A percentile compares a stretch with the other conserved stretches of the same genome.
These are phyloP conservation scores for Tokudaia muenninki DNA, from an alignment of 2,797 vertebrate genomes.

Conservation along the genomic window DNA sequence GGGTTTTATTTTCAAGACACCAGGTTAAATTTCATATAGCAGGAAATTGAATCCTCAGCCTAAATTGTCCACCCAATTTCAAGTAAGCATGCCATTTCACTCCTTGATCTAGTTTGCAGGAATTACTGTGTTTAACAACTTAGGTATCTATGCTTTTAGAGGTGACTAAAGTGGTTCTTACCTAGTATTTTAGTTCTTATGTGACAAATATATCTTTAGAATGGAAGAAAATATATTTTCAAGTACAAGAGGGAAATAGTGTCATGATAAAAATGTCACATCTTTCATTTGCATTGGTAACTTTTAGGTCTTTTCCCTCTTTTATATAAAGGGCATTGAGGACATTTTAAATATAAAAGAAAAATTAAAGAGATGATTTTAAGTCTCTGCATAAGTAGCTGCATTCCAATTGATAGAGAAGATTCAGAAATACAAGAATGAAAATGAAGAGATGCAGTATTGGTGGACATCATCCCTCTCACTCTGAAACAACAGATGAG, in stretches of 20 bases:
- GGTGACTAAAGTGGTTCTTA: background rate
- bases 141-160: slow-evolving; percentile 28
- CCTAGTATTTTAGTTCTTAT: slow-evolving; percentile 36
- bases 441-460: background rate
- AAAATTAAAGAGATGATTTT: background rate
- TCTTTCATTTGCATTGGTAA: slow-evolving; percentile 18
- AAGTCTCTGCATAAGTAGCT: background rate
- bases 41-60: slow-evolving; percentile 39
- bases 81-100: slow-evolving; percentile 28
- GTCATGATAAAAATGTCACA: slow-evolving; percentile 36
- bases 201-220: slow-evolving; percentile 12
- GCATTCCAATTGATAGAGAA: background rate
- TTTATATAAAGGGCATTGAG: background rate
- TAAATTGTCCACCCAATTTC: slow-evolving; percentile 49
- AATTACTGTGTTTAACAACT: slow-evolving; percentile 61
- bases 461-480: no score
- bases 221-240: background rate
- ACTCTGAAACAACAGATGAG: background rate
- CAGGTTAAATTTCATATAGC: slow-evolving; percentile 24
- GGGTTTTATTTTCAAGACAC: slow-evolving; percentile 48
- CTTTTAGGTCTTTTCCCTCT: background rate
- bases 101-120: slow-evolving; percentile 46
- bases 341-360: background rate
- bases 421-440: background rate
- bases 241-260: slow-evolving; percentile 18